These are phyloP conservation scores for Drosophila parthenogenetica DNA, from an alignment of 2,888 invertebrate genomes.

Conservation along the genomic window DNA sequence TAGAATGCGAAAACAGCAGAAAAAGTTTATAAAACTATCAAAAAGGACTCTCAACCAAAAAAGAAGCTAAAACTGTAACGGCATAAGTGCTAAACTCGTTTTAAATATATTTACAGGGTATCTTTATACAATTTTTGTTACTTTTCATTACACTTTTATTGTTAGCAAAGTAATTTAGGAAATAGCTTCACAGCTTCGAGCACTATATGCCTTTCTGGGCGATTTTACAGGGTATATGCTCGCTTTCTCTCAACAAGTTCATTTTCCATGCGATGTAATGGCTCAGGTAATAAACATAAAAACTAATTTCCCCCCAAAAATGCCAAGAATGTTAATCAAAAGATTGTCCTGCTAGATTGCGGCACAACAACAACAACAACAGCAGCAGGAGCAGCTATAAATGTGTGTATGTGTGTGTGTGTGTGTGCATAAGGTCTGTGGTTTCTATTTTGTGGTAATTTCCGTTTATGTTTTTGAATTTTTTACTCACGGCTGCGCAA, in stretches of 20 bases:
- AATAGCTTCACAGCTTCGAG: not conserved
- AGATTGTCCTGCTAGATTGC: slow-evolving; percentile 80
- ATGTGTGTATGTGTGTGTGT: slow-evolving; percentile 22
- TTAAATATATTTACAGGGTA: too few species aligned
- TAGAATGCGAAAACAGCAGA: not conserved
- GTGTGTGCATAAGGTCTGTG: slow-evolving; percentile 60
- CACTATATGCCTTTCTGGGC: not conserved
- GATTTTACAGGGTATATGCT: slow-evolving; percentile 40
- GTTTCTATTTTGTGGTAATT: slow-evolving; percentile 81
- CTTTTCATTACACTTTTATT: too few species aligned
- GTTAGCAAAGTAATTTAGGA: too few species aligned
- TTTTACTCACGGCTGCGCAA: slow-evolving; percentile 80
- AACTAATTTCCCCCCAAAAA: slow-evolving; percentile 77
- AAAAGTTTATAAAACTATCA: not conserved
- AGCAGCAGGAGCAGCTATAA: slow-evolving; percentile 53
- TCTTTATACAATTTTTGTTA: too few species aligned
- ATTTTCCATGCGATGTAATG: slow-evolving; percentile 70
- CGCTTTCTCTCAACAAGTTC: slow-evolving; percentile 62
- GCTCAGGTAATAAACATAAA: slow-evolving; percentile 81
- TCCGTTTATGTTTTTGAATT: slow-evolving; percentile 82
- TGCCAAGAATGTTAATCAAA: slow-evolving; percentile 80
- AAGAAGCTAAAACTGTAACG: too few species aligned
- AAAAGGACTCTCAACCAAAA: not conserved
- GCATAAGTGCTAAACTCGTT: too few species aligned
- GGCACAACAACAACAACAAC: slow-evolving; percentile 62